Base-by-base conservation (phyloP, 1,140 invertebrate genomes). In the Papilio glaucus region DNA sequence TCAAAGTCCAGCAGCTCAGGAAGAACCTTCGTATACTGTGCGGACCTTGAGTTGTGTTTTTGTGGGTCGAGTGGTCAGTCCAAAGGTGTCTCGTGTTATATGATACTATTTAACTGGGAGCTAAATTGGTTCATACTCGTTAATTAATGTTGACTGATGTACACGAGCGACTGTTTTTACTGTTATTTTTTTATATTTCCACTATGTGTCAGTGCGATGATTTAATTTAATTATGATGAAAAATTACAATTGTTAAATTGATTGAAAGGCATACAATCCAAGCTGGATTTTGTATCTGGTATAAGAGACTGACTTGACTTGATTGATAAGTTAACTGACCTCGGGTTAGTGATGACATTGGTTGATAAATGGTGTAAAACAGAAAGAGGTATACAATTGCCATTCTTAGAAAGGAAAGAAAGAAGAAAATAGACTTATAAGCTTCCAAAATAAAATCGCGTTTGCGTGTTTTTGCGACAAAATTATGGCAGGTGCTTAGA, bases 41-140 rank as follows among this genome's bases (percentile, higher is more conserved):
- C 29, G 49, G 49, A 57, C 49, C 49, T 57, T 57, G 49, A 26
- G 8, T 24, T 8, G 6, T 12, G 49, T 57, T 57, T 57, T 57
- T 57, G 49, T 53, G 18, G 45, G 45, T 5, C 21, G 49, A 57
- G 15, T 21, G 15, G n/a, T 45, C 12, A 15, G 45, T 10, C 49
- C 21, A 24, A 57, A 57, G 24, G 49, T 21, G 21, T 57, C 49
- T 26, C 12, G 49, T 26, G n/a, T 18, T 57, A 26, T 10, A 10
- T 57, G 21, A 57, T 21, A 57, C 49, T 18, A 12, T 18, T 57
- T 21, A 26, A 24, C 1, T 12, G 12, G 8, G 12, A 24, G 10
- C 15, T 57, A 57, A 57, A 57, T 57, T 57, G 49, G 9, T 57
- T 57, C 49, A 24, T 57, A 26, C 24, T 24, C 1, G 0, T 57